Conservation (phyloP, 2,113 vertebrate genomes). For the Pluvialis apricaria region DNA sequence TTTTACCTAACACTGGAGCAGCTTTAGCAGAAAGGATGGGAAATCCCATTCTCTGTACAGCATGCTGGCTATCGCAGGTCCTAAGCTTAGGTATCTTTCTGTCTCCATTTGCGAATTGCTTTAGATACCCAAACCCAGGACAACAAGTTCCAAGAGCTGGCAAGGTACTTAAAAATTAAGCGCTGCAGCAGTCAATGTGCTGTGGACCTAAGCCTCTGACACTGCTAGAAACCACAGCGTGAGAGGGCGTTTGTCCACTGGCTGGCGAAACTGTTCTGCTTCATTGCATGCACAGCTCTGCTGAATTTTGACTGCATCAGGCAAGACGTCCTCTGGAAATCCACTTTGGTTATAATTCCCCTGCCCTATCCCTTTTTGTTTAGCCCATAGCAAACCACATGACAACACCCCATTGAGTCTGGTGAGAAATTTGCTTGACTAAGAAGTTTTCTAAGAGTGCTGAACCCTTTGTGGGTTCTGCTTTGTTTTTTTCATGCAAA, state of each 20-base stretch:
- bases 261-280: neutral
- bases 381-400: neutral
- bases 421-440: neutral
- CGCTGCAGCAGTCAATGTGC: rapidly evolving
- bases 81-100: neutral
- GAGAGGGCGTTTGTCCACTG: neutral
- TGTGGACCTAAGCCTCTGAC: neutral
- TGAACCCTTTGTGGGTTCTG: neutral
- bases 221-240: neutral
- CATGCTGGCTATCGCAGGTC: neutral
- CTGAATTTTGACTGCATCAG: neutral
- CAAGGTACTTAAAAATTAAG: neutral
- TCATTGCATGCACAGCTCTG: neutral
- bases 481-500: neutral
- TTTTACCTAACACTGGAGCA: neutral
- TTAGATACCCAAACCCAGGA: neutral
- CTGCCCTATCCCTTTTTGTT: neutral
- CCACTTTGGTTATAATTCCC: neutral
- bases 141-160: neutral
- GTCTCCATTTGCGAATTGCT: neutral
- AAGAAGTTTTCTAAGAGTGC: neutral
- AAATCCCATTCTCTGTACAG: neutral
- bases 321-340: neutral
- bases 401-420: neutral
- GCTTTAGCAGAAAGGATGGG: neutral